Base-by-base conservation (phyloP, 1,140 invertebrate genomes). In the Popillia japonica region DNA sequence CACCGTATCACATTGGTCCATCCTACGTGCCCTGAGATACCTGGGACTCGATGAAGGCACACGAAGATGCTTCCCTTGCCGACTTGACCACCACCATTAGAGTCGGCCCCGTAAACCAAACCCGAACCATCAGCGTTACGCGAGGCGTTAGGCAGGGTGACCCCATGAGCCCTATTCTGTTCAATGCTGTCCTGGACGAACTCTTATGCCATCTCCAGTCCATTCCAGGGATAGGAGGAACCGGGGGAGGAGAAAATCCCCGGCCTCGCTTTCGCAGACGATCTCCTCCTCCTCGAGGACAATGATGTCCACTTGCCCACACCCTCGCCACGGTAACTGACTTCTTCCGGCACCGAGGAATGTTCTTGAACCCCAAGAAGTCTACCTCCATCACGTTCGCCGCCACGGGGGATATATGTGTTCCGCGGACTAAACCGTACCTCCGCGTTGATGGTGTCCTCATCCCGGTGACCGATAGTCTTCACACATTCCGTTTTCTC, bases 111-210 rank as follows among this genome's bases (percentile, higher is more conserved):
- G n/a, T 74, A 0, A 34, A 78, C 0, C 55, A 34, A n/a, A 82
- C 80, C 68, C 34, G 40, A 14, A 80, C 79, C 79, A 81, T 83
- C 6, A 75, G n/a, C 20, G 79, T 80, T 0, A 79, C 80, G 23
- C 79, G 82, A 40, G 88, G 88, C 0, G 88, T 89, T 0, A 85
- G 87, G 59, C 89, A 89, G 74, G 88, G 89, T 0, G 88, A 90
- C 72, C 87, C 88, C 0, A 81, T 90, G 3, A 87, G 85, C 0
- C 87, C 87, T 0, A n/a, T n/a, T n/a, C n/a, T n/a, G n/a, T n/a
- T n/a, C n/a, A n/a, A n/a, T n/a, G n/a, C n/a, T n/a, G n/a, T 23
- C 87, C 0, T 89, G 75, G 85, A 90, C 59, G 78, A 83, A 0
- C 73, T 86, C n/a, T 0, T 79, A 88, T 0, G 4, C 14, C 0